phyloP scores from a whole-genome alignment of 2,113 vertebrate species.

The Passer domesticus region DNA sequence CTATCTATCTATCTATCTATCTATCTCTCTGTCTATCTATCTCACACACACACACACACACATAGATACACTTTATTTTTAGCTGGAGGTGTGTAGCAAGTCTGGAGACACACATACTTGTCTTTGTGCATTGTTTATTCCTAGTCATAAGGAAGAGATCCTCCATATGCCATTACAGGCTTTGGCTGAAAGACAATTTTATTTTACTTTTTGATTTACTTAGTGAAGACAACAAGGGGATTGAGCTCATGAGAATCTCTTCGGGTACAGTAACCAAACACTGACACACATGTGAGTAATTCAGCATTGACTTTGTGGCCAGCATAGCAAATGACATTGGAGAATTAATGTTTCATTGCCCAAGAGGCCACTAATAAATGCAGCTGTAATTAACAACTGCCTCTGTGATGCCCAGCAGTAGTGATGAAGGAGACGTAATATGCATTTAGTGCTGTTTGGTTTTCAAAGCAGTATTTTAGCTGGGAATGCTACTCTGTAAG shows the following conservation, averaged over 20 bases:
- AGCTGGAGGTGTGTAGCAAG: background rate
- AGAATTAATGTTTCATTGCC: background rate
- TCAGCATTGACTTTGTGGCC: background rate
- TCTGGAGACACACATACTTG: background rate
- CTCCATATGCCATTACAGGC: background rate
- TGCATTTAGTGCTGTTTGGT: background rate
- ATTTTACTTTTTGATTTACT: background rate
- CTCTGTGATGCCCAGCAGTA: background rate
- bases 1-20: background rate
- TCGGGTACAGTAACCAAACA: background rate
- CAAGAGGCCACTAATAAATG: background rate
- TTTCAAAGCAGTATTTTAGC: background rate
- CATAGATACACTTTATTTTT: background rate
- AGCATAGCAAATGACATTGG: background rate
- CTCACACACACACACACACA: background rate
- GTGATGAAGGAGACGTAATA: background rate
- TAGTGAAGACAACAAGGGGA: background rate
- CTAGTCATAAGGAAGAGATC: background rate
- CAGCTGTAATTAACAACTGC: background rate
- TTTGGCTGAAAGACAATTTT: background rate
- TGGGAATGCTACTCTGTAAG: rapidly evolving
- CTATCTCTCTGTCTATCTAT: background rate
- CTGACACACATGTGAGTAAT: background rate
- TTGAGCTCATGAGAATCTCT: background rate
- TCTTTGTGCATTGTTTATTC: background rate